phyloP scores from a whole-genome alignment of 2,888 invertebrate genomes.

The Xestobium rufovillosum region DNA sequence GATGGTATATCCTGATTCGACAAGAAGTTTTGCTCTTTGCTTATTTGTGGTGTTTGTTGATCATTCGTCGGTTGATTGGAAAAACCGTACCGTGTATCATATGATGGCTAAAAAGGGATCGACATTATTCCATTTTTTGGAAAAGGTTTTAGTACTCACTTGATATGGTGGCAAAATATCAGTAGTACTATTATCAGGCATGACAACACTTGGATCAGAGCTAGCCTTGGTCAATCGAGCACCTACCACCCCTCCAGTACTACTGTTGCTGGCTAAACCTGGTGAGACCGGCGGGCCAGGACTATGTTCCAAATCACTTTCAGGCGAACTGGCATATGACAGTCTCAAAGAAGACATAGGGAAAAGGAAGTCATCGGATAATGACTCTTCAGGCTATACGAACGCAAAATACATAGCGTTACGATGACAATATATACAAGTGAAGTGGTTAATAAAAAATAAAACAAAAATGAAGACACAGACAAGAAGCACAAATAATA shows the following conservation, averaged over 20 bases:
- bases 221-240: constrained; percentile 66
- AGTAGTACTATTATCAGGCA: constrained; percentile 72
- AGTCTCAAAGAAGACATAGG: constrained; percentile 93
- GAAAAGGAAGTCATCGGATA: constrained; percentile 98
- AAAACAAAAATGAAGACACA: constrained; percentile 20
- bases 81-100: constrained; percentile 41
- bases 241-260: constrained; percentile 37
- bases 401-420: constrained; percentile 27
- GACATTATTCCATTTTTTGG: constrained; percentile 1
- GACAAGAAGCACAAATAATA: constrained; percentile 13
- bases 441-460: constrained; percentile 21
- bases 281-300: constrained; percentile 56
- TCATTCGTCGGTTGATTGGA: constrained; percentile 24
- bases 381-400: constrained; percentile 92
- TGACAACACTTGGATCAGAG: constrained; percentile 91
- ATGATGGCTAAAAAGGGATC: constrained; percentile 35
- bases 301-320: constrained; percentile 89
- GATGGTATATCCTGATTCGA: constrained; percentile 36
- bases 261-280: constrained; percentile 50
- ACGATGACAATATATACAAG: constrained; percentile 22
- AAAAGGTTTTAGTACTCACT: too few species aligned
- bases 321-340: constrained; percentile 93
- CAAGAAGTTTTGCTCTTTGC: constrained; percentile 33
- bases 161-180: constrained; percentile 82
- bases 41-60: constrained; percentile 28